Conservation (phyloP, 2,888 invertebrate species). For the Euzetes globulus region DNA sequence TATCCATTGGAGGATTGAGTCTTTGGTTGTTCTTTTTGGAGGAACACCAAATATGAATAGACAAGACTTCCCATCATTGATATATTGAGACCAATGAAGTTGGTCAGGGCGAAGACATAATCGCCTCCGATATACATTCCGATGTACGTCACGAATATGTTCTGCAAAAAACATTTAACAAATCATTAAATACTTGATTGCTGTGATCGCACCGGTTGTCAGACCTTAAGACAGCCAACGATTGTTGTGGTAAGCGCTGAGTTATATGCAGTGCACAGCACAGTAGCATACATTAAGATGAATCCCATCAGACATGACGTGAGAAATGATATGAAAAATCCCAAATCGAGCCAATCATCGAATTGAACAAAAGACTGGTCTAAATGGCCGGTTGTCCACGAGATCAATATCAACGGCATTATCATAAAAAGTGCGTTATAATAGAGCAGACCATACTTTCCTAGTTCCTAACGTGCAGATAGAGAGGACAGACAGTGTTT, state of each 20-base stretch:
- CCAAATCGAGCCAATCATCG: constrained; percentile 62
- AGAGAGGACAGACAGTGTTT: background rate
- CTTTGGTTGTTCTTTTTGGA: constrained; percentile 34
- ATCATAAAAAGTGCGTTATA: constrained; percentile 88
- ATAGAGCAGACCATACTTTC: constrained; percentile 84
- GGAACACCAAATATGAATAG: constrained; percentile 42
- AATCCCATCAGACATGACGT: constrained; percentile 95
- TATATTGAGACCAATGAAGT: constrained; percentile 92
- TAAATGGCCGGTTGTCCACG: constrained; percentile 68
- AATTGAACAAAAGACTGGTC: constrained; percentile 58
- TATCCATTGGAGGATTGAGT: background rate
- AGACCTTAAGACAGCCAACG: constrained; percentile 83
- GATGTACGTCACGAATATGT: constrained; percentile 91
- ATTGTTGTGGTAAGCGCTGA: constrained; percentile 98
- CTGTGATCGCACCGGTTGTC: constrained; percentile 2
- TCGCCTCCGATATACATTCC: constrained; percentile 98
- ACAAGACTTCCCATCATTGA: constrained; percentile 42
- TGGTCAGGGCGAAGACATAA: constrained; percentile 86
- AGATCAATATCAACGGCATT: constrained; percentile 61
- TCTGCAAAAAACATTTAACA: constrained; percentile 50
- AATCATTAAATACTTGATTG: background rate
- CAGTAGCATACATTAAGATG: constrained; percentile 84
- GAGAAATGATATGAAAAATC: constrained; percentile 72
- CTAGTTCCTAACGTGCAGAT: constrained; percentile 70
- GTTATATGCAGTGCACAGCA: constrained; percentile 90